Evolutionary conservation across 2,888 invertebrate genomes (phyloP).

Genomic region (Diarsia brunnea): DNA sequence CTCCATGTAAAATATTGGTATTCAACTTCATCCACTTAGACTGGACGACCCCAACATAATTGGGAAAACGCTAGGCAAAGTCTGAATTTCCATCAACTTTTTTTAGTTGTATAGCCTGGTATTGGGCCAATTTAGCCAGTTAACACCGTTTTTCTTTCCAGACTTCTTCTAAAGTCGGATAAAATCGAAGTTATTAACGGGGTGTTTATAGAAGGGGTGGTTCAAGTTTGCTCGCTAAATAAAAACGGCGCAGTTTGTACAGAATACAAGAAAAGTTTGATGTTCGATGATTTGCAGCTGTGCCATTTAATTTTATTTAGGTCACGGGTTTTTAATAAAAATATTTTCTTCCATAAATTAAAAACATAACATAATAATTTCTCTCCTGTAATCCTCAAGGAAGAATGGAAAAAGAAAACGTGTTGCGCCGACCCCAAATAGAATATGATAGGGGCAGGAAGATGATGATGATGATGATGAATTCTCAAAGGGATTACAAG

Average conservation of each 20-base stretch:
- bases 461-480: too few relatives aligned
- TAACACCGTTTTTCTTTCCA: conserved; percentile 38
- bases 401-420: too few relatives aligned
- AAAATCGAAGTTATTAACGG: conserved; percentile 42
- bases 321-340: conserved; percentile 4
- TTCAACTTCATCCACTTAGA: too few relatives aligned
- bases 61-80: too few relatives aligned
- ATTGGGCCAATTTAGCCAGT: conserved; percentile 27
- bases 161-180: conserved; percentile 35
- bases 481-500: too few relatives aligned
- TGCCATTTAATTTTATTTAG: conserved; percentile 28
- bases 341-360: not conserved
- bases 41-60: too few relatives aligned
- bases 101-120: conserved; percentile 7
- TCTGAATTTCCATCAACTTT: not conserved
- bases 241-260: conserved; percentile 31
- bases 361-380: too few relatives aligned
- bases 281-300: conserved; percentile 37
- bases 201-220: conserved; percentile 13
- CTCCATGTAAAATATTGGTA: too few relatives aligned
- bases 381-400: too few relatives aligned
- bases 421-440: too few relatives aligned
- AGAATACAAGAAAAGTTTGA: conserved; percentile 40
- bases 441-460: too few relatives aligned
- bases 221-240: conserved; percentile 47